Evolutionary conservation across 2,113 vertebrate genomes (phyloP), one percentile per base, ranked within the genome.

Genomic region (Synodontis membranacea): DNA sequence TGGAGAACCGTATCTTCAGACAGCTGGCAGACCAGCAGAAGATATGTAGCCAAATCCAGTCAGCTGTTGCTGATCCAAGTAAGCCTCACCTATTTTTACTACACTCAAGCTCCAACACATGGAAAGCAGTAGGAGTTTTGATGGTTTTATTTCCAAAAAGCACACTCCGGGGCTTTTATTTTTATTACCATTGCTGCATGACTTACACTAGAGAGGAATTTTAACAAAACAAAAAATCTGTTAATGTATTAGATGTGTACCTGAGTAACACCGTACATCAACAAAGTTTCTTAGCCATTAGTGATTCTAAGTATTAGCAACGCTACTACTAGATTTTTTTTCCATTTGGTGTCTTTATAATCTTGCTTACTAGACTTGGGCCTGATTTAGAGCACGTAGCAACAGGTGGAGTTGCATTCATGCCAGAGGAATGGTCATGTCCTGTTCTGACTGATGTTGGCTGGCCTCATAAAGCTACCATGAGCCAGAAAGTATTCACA

Each of bases 1-100:
- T 94, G 84, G 92, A 94, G 14, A 92, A 92, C 56, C 88, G 89
- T 82, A 90, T 93, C 80, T 83, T 89, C 56, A 90, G 56, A 72
- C 91, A 91, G 31, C 85, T 94, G 25, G 48, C 82, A 19, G 87
- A 89, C 37, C 87, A 89, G 82, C 89, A 88, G 68, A 90, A 90
- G 84, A 89, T 68, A 87, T 82, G 84, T 2, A 89, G 92, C 21
- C 91, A 92, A 7, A 79, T 93, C 0, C 88, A 93, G 48, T 86
- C 64, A 46, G 87, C 91, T 76, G 82, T 95, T 84, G 93, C 92
- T 25, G 88, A 93, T 91, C 93, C 95, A 96, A 96, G 97, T 99
- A 95, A 91, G 94, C 66, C 52, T 84, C 15, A 39, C 12, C 12
- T 70, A 86, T 56, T 80, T 84, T 50, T 48, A 86, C 79, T 8